Evolutionary conservation across 2,113 vertebrate species (phyloP).

Genomic region (Lepus timidus): DNA sequence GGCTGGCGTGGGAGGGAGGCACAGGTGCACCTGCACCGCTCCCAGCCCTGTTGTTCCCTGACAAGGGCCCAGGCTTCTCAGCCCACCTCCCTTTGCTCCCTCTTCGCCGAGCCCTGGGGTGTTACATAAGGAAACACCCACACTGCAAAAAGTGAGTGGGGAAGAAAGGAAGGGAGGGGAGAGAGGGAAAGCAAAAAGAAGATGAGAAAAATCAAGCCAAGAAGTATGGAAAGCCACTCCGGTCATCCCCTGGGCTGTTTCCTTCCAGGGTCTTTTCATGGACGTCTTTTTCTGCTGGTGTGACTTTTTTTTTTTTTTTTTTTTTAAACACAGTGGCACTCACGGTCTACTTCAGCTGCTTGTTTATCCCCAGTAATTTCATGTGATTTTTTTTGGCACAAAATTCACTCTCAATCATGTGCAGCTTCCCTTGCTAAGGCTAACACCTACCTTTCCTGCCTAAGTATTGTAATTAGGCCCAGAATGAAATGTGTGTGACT

Average conservation of each 20-base stretch:
- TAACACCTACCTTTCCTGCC: conserved; percentile 56
- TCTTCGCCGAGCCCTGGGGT: neutral
- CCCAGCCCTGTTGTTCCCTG: neutral
- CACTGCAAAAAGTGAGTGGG: neutral
- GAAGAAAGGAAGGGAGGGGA: neutral
- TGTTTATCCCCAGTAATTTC: conserved; percentile 68
- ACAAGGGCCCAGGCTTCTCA: neutral
- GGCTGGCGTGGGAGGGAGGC: neutral
- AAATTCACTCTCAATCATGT: conserved; percentile 56
- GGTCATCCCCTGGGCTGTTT: neutral
- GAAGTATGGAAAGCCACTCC: neutral
- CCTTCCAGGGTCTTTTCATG: neutral
- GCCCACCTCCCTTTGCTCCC: neutral
- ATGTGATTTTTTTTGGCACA: conserved; percentile 41
- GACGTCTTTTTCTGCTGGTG: neutral
- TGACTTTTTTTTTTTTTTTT: neutral
- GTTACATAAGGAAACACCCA: neutral
- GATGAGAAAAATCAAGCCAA: neutral
- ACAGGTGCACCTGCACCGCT: rapidly evolving
- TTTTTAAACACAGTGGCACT: conserved; percentile 50
- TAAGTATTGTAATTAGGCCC: conserved; percentile 73
- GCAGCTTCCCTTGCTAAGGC: neutral
- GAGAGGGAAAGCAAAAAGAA: neutral
- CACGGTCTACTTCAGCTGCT: conserved; percentile 51
- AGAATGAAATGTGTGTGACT: conserved; percentile 11